Percentiles rank a stretch among this genome's conserved stretches.
Conservation (phyloP, 2,888 invertebrate species). For the Drosophila dives region DNA sequence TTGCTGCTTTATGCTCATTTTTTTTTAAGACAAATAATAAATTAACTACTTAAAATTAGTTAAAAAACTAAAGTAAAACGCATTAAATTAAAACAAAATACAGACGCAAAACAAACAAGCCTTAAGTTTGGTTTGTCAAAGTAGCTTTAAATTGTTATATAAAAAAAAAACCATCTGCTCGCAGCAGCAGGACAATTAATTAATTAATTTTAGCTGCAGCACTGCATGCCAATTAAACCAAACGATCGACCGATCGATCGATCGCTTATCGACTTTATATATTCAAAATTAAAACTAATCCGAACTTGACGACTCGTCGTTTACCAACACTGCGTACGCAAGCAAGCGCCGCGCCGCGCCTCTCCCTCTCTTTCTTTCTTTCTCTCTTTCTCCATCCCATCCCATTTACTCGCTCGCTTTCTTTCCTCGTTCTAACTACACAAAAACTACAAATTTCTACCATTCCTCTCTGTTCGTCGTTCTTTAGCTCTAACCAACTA, state of each 20-base stretch:
- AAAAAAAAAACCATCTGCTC: conserved; percentile 25
- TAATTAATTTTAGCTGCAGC: conserved; percentile 13
- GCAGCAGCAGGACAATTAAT: conserved; percentile 13
- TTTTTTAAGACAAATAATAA: conserved; percentile 73
- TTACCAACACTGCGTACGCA: conserved; percentile 47
- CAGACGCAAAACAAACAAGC: conserved; percentile 67
- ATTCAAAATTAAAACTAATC: conserved; percentile 52
- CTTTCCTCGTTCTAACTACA: conserved; percentile 61
- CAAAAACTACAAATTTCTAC: conserved; percentile 64
- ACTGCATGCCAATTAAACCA: not conserved
- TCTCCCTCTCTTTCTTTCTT: not conserved
- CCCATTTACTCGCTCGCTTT: not conserved
- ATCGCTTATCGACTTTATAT: conserved; percentile 5
- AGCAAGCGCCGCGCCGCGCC: conserved; percentile 1
- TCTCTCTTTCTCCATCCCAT: not conserved
- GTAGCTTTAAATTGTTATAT: conserved; percentile 34
- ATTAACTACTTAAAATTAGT: conserved; percentile 83
- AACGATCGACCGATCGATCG: not conserved
- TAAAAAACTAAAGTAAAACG: conserved; percentile 73
- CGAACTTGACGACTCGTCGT: conserved; percentile 51
- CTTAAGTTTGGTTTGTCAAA: conserved; percentile 52
- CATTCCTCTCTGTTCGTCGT: conserved; percentile 4
- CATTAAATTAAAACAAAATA: conserved; percentile 70
- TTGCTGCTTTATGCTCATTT: conserved; percentile 27
- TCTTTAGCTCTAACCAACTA: conserved; percentile 45